Evolutionary conservation across 2,888 invertebrate genomes (phyloP), one percentile per base, ranked within the genome.

Genomic region (Hypomecis punctinalis): DNA sequence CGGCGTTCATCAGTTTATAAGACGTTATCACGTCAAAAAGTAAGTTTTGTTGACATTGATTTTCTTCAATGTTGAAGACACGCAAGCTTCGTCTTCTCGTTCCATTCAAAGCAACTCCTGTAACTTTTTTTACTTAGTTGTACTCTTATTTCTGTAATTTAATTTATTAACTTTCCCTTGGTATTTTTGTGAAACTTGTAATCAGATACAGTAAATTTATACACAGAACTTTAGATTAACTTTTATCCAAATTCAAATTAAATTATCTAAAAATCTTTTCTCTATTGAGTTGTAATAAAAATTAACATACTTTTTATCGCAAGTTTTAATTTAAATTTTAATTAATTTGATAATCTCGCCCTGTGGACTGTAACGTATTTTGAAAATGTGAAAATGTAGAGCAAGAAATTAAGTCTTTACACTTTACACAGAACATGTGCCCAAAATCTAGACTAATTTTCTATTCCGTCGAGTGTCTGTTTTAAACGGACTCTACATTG

Each of bases 111-210:
- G 75, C 72, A 66, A 68, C 72, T 71, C 71, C 70, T 67, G 64
- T 73, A 82, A 78, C 71, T 77, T 72, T 74, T 76, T 64, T 74
- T 76, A 75, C 70, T 74, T 73, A 53, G 71, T 68, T 76, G 71
- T 78, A 76, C 78, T 81, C 73, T 79, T 79, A 76, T 79, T 78
- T 76, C 71, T 72, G 70, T 78, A 74, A 79, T 79, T 77, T 75
- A 75, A 78, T 78, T 78, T 79, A 71, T 71, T 75, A 75, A 68
- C 64, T 62, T 62, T 58, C 54, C 60, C 55, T 68, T 66, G 63
- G 70, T 71, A 69, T 72, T 75, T 75, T 73, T 56, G 66, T 68
- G 67, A 58, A 66, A 70, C 53, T 62, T 70, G 69, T 69, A 71
- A 64, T 76, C 68, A 70, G 76, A 69, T 55, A 61, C 67, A 46